Base-by-base conservation (phyloP, 1,140 invertebrate species). In the Aphelenchoides fujianensis region DNA sequence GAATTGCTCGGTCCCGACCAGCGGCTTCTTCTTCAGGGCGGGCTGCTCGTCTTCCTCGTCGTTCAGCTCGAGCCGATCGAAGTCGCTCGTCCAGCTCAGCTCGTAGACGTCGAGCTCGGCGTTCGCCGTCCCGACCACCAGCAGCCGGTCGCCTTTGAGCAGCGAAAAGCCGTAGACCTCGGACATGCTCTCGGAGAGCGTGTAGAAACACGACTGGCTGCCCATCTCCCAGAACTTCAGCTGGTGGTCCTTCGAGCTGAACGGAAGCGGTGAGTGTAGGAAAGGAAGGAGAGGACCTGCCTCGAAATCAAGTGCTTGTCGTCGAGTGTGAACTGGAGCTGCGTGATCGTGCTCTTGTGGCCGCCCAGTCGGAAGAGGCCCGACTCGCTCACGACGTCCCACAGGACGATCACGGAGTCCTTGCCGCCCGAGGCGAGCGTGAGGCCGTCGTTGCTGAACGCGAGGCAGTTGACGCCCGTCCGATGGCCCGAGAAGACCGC, bases 151-250 rank as follows among this genome's bases (percentile, higher is more conserved):
- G 30, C 74, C 28, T 28, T 74, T 68, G 16, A 84, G 53, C 32
- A 97, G 84, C n/a, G 89, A 88, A 79, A 95, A 89, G 72, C 90
- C 89, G 90, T 93, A 96, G 31, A 97, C n/a, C 84, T 90, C 89
- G 72, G 84, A 86, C 55, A 85, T 76, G 77, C 88, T 88, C 41
- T 86, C 86, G 53, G 87, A 85, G 23, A 98, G 86, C 5, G 96
- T 98, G 85, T 92, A 92, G 79, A 98, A 98, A 85, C 95, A 97
- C 82, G 94, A 92, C 79, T 95, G 91, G 28, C 91, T 95, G 73
- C 92, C 90, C 66, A 98, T 86, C 87, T 98, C 93, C 95, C 95
- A 98, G 84, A 98, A 95, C 84, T 98, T 98, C 0, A 98, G 89
- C 85, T 92, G 92, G 16, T 91, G 91, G 85, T 99, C 96, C 85